These are phyloP conservation scores for Rhamnusium bicolor DNA, from an alignment of 2,888 invertebrate genomes.

Conservation along the genomic window DNA sequence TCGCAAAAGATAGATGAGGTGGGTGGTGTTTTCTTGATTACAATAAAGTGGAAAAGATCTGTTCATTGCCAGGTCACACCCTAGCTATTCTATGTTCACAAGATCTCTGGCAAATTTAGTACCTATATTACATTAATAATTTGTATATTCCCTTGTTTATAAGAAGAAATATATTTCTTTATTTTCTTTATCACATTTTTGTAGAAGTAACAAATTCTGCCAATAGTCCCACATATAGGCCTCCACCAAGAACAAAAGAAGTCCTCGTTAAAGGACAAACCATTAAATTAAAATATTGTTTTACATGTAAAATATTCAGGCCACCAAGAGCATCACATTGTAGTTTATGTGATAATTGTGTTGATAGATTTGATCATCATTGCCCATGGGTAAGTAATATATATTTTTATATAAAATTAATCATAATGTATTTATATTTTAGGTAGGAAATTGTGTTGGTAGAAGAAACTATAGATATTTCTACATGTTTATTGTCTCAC, in stretches of 20 bases:
- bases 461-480: conserved; percentile 99
- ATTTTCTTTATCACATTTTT: conserved; percentile 55
- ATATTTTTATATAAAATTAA: conserved; percentile 22
- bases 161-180: conserved; percentile 20
- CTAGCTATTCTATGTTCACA: too few species aligned
- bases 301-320: conserved; percentile 99
- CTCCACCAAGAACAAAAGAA: conserved; percentile 90
- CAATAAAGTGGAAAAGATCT: too few species aligned
- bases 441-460: conserved; percentile 99
- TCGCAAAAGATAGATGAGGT: too few species aligned
- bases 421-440: conserved; percentile 64
- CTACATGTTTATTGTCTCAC: conserved; percentile 98
- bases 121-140: too few species aligned
- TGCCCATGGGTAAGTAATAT: conserved; percentile 81
- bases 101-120: too few species aligned
- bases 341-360: conserved; percentile 99
- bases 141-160: not conserved
- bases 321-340: conserved; percentile 99
- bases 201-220: conserved; percentile 88
- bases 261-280: conserved; percentile 91
- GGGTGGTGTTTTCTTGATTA: too few species aligned
- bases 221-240: conserved; percentile 83
- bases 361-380: conserved; percentile 93
- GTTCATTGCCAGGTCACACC: too few species aligned
- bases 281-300: conserved; percentile 98